phyloP scores from a whole-genome alignment of 1,140 invertebrate genomes.

The Colletes gigas region DNA sequence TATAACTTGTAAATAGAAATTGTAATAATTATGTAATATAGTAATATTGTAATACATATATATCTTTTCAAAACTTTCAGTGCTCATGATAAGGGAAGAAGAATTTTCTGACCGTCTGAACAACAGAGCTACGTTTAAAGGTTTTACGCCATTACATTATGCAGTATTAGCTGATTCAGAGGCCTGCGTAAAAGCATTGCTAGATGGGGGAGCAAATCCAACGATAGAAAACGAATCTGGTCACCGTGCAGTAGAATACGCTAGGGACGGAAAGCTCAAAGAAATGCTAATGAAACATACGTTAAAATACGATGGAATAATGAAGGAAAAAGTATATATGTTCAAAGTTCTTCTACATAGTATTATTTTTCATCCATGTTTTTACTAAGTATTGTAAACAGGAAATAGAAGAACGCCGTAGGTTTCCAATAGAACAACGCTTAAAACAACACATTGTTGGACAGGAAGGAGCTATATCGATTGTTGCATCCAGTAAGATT shows the following conservation, averaged over 20 bases:
- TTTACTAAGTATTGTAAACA: conserved; percentile 58
- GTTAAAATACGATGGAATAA: conserved; percentile 74
- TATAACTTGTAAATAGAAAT: no score
- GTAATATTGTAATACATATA: background rate
- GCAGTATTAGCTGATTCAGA: conserved; percentile 89
- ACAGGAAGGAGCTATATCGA: conserved; percentile 93
- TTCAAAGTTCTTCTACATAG: conserved; percentile 7
- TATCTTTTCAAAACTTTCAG: conserved; percentile 74
- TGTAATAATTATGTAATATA: no score
- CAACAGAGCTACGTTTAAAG: conserved; percentile 88
- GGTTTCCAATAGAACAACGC: conserved; percentile 94
- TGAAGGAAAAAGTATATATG: conserved; percentile 72
- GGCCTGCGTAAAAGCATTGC: conserved; percentile 82
- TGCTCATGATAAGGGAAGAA: conserved; percentile 87
- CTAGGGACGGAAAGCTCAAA: conserved; percentile 83
- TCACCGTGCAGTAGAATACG: conserved; percentile 89
- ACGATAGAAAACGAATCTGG: conserved; percentile 89
- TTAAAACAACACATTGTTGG: conserved; percentile 93
- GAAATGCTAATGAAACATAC: conserved; percentile 77
- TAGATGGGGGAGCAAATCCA: conserved; percentile 88
- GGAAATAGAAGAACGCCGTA: conserved; percentile 90
- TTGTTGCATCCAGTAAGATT: conserved; percentile 88
- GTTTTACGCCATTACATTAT: conserved; percentile 95
- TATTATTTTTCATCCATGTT: conserved; percentile 20
- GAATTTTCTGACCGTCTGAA: conserved; percentile 91